Evolutionary conservation across 2,113 vertebrate genomes (phyloP).

Genomic region (Coryphaenoides rupestris): DNA sequence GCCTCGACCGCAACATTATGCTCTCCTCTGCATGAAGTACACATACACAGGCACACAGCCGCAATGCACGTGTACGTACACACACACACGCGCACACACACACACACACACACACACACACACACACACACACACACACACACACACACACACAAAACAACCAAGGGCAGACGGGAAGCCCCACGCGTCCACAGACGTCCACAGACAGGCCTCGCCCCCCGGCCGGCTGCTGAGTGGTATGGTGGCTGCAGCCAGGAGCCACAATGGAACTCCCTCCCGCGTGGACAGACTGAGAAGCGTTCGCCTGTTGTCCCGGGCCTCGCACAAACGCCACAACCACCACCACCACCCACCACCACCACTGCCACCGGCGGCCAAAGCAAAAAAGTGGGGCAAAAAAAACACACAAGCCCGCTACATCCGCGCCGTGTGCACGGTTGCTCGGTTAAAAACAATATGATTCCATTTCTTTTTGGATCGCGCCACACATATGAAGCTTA

Average conservation of each 20-base stretch:
- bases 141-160: neutral
- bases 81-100: neutral
- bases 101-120: neutral
- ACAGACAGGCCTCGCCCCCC: neutral
- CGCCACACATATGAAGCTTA: too few relatives aligned
- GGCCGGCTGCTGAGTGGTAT: neutral
- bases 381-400: too few relatives aligned
- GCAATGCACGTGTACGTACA: neutral
- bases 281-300: too few relatives aligned
- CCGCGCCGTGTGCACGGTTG: too few relatives aligned
- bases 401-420: too few relatives aligned
- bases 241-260: neutral
- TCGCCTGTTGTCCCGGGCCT: too few relatives aligned
- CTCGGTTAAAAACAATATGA: too few relatives aligned
- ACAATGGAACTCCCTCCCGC: neutral
- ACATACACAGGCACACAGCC: conserved; percentile 11
- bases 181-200: neutral
- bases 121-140: neutral
- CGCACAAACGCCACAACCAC: too few relatives aligned
- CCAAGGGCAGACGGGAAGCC: neutral
- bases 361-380: too few relatives aligned
- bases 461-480: too few relatives aligned
- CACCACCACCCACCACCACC: too few relatives aligned
- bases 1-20: conserved; percentile 24
- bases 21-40: conserved; percentile 20